Base-by-base conservation (phyloP, 1,140 invertebrate species). In the Pseudomyrmex pallidus region DNA sequence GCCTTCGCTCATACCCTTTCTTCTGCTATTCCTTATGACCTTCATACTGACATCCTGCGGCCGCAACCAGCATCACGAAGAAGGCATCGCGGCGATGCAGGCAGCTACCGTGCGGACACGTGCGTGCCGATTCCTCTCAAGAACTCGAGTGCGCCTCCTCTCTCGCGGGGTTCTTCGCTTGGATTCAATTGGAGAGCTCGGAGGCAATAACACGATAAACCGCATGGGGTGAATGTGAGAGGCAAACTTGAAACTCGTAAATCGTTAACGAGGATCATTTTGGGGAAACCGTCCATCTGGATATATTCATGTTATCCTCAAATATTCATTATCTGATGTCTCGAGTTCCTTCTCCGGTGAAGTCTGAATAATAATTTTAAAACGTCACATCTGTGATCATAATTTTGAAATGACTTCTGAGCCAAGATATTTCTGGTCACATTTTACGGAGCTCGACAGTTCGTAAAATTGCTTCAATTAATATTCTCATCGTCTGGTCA, bases 21-120 rank as follows among this genome's bases (percentile, higher is more conserved):
- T 20, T 66, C 73, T n/a, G 25, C 70, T 64, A 73, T 82, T 61
- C 63, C 12, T 67, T 15, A 25, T 46, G 57, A 63, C 72, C 78
- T 50, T 48, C 68, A 78, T 83, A 63, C 44, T 59, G 76, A 72
- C 66, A 70, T 80, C n/a, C 67, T 17, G 22, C 66, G 72, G 66
- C 76, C 82, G 22, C 25, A 35, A 20, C 54, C 62, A 46, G 13
- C 46, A 44, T 22, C 63, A 22, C 61, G 63, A 72, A 59, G 70
- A 73, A 35, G 54, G 59, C 63, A 82, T 82, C 67, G 72, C 5
- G 35, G 35, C 76, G 64, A 83, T 88, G 87, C 87, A 57, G 67
- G 70, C 84, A 76, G 89, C 88, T 88, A 90, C 87, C 54, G 87
- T 84, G 62, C 52, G 70, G 63, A 80, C 80, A 85, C 82, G 84